These are phyloP conservation scores for Argyrosomus regius DNA, from an alignment of 2,797 vertebrate species.

Conservation along the genomic window DNA sequence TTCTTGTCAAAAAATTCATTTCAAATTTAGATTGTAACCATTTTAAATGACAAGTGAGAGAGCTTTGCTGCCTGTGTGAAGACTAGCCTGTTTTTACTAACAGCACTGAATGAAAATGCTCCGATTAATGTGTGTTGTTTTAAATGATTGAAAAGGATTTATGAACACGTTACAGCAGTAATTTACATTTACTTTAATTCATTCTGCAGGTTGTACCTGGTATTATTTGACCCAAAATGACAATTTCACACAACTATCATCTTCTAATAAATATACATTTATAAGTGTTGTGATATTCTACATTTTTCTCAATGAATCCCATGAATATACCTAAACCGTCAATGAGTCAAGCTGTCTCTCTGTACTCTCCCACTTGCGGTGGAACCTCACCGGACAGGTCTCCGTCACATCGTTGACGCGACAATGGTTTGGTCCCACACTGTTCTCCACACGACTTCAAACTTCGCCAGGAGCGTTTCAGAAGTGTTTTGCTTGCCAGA, in stretches of 20 bases:
- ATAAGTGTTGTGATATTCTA: neutral
- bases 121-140: neutral
- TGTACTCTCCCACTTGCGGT: neutral
- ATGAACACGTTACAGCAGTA: neutral
- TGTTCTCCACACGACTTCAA: too few relatives aligned
- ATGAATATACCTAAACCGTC: conserved; percentile 5
- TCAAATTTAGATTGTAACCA: neutral
- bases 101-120: conserved; percentile 44
- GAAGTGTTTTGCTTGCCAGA: too few relatives aligned
- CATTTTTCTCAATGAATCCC: neutral
- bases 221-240: neutral
- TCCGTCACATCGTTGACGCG: too few relatives aligned
- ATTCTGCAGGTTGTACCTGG: neutral
- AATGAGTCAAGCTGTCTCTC: neutral
- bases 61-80: conserved; percentile 57
- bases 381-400: too few relatives aligned
- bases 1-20: too few relatives aligned
- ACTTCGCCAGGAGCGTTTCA: too few relatives aligned
- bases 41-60: conserved; percentile 1
- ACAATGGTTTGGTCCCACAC: too few relatives aligned
- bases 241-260: neutral
- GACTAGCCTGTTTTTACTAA: conserved; percentile 42
- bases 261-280: neutral
- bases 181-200: conserved; percentile 27
- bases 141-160: neutral